Percentiles rank a stretch among this genome's conserved stretches.
Conservation (phyloP, 35 echinoderm and acorn worm species). For the Acanthaster planci region DNA sequence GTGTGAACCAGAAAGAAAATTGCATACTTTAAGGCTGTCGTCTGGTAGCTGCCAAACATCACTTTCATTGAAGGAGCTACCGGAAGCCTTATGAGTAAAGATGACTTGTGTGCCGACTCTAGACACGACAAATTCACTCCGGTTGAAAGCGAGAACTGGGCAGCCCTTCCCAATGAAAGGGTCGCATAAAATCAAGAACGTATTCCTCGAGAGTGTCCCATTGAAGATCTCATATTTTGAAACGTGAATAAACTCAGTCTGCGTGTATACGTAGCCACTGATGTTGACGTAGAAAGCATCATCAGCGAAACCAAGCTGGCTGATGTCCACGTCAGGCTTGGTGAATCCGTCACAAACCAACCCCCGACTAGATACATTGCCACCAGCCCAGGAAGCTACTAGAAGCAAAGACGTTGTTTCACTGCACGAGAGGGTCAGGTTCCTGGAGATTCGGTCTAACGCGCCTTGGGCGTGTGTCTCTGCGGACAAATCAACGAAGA, state of each 20-base stretch:
- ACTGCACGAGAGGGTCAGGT: background rate
- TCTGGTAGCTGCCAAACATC: slow-evolving; percentile 14
- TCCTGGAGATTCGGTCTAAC: background rate
- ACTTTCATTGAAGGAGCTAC: background rate
- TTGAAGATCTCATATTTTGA: background rate
- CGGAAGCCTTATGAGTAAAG: background rate
- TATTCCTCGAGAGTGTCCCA: too few species aligned
- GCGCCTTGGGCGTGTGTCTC: background rate
- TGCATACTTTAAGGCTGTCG: background rate
- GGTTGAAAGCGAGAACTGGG: background rate
- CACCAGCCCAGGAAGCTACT: background rate
- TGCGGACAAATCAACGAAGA: background rate
- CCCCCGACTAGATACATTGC: background rate
- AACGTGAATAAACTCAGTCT: background rate
- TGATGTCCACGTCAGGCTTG: background rate
- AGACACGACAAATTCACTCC: background rate
- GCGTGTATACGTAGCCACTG: background rate
- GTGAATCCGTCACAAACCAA: background rate
- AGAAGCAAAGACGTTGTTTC: background rate
- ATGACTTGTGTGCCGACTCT: background rate
- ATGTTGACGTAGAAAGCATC: background rate
- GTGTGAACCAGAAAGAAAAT: background rate
- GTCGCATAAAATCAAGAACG: background rate
- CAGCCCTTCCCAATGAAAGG: background rate
- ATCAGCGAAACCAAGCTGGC: background rate